Evolutionary conservation across 2,113 vertebrate species (phyloP), one percentile per base, ranked within the genome.

Genomic region (Rhombomys opimus): DNA sequence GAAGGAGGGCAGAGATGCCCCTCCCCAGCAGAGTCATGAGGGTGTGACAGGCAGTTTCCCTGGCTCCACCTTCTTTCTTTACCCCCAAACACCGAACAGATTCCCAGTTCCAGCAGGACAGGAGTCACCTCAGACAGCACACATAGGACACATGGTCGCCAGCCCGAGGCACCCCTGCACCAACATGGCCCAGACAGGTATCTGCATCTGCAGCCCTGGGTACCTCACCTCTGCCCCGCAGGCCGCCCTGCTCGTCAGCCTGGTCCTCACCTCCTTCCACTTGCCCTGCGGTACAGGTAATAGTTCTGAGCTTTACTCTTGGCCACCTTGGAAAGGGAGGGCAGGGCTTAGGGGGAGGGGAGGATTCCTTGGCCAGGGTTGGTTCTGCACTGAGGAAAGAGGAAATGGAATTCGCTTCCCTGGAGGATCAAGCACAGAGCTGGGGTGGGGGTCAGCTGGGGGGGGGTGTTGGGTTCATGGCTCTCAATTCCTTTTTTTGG

Each of bases 11-110:
- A 9, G 0, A 1, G 38, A 27, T 32, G 41, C 25, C 18, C 63
- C 30, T 23, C 30, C 14, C 38, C 14, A 20, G 10, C 59, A 46
- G 50, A 95, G 84, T 68, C 38, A 95, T 50, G 90, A 61, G 25
- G 89, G 78, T 85, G 91, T 96, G 95, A 93, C 92, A 88, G 95
- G 54, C 10, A n/a, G 73, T 89, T 90, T 92, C 65, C 94, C 96
- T 98, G 96, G 98, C 98, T 98, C 98, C 98, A 97, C 98, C 98
- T 98, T 90, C 11, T 96, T 30, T 59, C 32, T 35, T 97, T 95
- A 70, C 81, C 96, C 93, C 87, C 61, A 96, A 97, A 93, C 92
- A 20, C 76, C 0, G 70, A 93, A 95, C 95, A 35, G 91, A 18
- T 93, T 50, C 38, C 63, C 75, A 85, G 90, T 84, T 94, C 93